Percentiles rank a stretch among this genome's conserved stretches.
Evolutionary conservation across 2,888 invertebrate genomes (phyloP).

Genomic region (Drosophila lutescens): DNA sequence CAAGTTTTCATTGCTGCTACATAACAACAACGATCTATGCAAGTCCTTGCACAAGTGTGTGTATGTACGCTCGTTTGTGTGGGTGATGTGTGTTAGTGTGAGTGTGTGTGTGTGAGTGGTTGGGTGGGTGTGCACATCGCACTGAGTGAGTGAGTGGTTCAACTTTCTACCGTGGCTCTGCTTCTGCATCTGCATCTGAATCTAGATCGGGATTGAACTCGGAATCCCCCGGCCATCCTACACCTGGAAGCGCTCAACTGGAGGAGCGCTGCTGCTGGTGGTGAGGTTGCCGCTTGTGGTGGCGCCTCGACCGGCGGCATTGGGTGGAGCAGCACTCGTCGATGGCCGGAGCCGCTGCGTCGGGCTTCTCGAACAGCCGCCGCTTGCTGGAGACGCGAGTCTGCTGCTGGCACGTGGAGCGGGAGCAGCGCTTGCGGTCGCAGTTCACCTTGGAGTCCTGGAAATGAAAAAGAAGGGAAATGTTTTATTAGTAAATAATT

Average conservation of each 20-base stretch:
- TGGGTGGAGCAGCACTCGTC: constrained; percentile 84
- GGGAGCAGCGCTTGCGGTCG: constrained; percentile 88
- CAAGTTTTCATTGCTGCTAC: constrained; percentile 53
- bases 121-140: constrained; percentile 10
- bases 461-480: constrained; percentile 50
- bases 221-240: not conserved
- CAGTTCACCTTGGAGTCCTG: constrained; percentile 93
- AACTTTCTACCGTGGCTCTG: constrained; percentile 6
- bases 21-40: constrained; percentile 30
- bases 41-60: constrained; percentile 29
- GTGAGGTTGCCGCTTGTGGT: constrained; percentile 81
- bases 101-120: constrained; percentile 1
- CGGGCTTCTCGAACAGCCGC: constrained; percentile 87
- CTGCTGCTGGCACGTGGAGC: constrained; percentile 81
- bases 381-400: constrained; percentile 77
- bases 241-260: constrained; percentile 30
- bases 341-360: constrained; percentile 83
- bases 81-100: constrained; percentile 28
- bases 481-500: not conserved
- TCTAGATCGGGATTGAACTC: not conserved
- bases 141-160: constrained; percentile 17
- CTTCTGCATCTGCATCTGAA: constrained; percentile 2
- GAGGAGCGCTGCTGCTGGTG: constrained; percentile 67
- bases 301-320: constrained; percentile 82
- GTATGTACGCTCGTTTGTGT: constrained; percentile 33